Percentiles rank a stretch among this genome's conserved stretches.
phyloP scores from a whole-genome alignment of 2,888 invertebrate genomes.

The Rhamnusium bicolor region DNA sequence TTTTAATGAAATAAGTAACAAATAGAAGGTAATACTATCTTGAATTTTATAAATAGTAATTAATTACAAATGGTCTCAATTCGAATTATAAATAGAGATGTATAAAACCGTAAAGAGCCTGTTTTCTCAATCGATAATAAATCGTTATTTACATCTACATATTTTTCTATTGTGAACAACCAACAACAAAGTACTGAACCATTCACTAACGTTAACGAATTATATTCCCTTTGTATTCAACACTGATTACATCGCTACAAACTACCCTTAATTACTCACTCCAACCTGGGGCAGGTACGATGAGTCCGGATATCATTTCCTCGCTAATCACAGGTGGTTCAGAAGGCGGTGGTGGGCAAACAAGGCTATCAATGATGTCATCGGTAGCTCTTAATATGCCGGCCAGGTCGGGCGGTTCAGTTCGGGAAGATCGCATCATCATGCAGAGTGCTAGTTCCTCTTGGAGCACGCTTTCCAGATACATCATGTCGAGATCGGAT shows the following conservation, averaged over 20 bases:
- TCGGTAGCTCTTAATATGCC: conserved; percentile 87
- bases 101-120: no score
- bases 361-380: conserved; percentile 94
- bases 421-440: conserved; percentile 95
- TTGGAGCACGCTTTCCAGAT: conserved; percentile 95
- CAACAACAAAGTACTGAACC: neutral
- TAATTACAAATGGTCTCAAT: no score
- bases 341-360: conserved; percentile 96
- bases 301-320: conserved; percentile 96
- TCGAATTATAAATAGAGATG: no score
- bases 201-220: neutral
- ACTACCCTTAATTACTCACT: conserved; percentile 76
- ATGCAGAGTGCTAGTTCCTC: conserved; percentile 95
- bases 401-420: conserved; percentile 84
- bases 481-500: conserved; percentile 99
- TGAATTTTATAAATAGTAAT: no score
- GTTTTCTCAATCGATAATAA: no score
- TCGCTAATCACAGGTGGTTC: conserved; percentile 95
- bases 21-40: no score
- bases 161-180: no score
- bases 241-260: conserved; percentile 3
- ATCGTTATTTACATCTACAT: no score
- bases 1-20: no score
- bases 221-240: neutral
- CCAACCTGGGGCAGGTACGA: conserved; percentile 97